Base-by-base conservation (phyloP, 2,888 invertebrate species). In the Sabellastarte sp. region DNA sequence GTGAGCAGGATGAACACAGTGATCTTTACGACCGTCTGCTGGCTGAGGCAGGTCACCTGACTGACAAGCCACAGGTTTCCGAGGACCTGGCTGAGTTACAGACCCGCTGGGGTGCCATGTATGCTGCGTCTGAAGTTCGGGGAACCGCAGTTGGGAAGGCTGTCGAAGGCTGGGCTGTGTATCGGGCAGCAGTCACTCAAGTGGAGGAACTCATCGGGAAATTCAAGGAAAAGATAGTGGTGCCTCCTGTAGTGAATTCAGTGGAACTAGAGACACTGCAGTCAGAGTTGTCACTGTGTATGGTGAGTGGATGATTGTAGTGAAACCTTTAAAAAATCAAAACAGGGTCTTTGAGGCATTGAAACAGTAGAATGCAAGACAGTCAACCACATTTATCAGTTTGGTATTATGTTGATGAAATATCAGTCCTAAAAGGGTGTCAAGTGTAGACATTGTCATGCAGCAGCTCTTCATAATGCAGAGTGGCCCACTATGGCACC, bases 1-100 rank as follows among this genome's bases (percentile, higher is more conserved):
- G 88, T 70, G 91, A 94, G 80, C 91, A 92, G 81, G 90, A 91
- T 76, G 88, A 89, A 71, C 90, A 80, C 61, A 69, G 78, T 52
- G 79, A 77, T 1, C 65, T 79, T 29, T 79, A 78, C 73, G 80
- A 80, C 66, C 77, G 76, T 64, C 72, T 82, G 73, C 73, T 70
- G 50, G 74, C 76, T 10, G 80, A 80, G 63, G 80, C 80, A n/a
- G 73, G 77, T 5, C 77, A 77, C 63, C 69, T 82, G 26, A 72
- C 76, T 66, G 79, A 80, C 61, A 79, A 78, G 66, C 79, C 82
- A 0, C 74, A 76, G 59, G 75, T 81, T 68, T 72, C 76, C 30
- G 67, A 65, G 5, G 78, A 81, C 24, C 67, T 80, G 26, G 76
- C 77, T 24, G 67, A 67, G 26, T 67, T 81, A 24, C 78, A 79